These are phyloP conservation scores for Phaetusa simplex DNA, from an alignment of 2,113 vertebrate species.

Conservation along the genomic window DNA sequence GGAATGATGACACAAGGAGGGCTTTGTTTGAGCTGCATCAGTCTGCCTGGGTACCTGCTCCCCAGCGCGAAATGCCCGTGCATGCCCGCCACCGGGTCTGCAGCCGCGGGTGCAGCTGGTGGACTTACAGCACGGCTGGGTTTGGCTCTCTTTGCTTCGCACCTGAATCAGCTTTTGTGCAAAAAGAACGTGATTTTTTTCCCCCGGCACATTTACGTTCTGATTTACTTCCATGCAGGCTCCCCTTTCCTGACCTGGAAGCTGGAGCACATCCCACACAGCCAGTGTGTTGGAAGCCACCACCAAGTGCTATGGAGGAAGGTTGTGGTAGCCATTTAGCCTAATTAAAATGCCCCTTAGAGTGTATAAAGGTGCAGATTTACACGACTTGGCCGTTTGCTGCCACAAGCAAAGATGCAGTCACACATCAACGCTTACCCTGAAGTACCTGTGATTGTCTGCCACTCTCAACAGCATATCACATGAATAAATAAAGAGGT, in stretches of 20 bases:
- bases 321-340: not conserved
- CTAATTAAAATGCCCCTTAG: not conserved
- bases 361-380: not conserved
- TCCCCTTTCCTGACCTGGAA: fast-evolving
- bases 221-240: not conserved
- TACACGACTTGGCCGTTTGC: not conserved
- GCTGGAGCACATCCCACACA: not conserved
- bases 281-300: not conserved
- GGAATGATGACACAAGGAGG: fast-evolving
- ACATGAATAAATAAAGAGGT: not conserved
- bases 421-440: not conserved
- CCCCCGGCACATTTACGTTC: not conserved
- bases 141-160: not conserved
- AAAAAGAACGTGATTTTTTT: fast-evolving
- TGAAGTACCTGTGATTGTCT: not conserved
- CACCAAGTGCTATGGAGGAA: not conserved
- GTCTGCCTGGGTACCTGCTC: not conserved
- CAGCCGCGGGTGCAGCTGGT: not conserved
- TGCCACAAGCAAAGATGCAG: not conserved
- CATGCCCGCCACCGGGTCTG: not conserved
- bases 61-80: fast-evolving
- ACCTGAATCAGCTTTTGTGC: not conserved
- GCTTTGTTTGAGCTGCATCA: not conserved
- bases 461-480: not conserved
- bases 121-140: not conserved